Conservation (phyloP, 2,888 invertebrate species). For the Malacosoma neustria region DNA sequence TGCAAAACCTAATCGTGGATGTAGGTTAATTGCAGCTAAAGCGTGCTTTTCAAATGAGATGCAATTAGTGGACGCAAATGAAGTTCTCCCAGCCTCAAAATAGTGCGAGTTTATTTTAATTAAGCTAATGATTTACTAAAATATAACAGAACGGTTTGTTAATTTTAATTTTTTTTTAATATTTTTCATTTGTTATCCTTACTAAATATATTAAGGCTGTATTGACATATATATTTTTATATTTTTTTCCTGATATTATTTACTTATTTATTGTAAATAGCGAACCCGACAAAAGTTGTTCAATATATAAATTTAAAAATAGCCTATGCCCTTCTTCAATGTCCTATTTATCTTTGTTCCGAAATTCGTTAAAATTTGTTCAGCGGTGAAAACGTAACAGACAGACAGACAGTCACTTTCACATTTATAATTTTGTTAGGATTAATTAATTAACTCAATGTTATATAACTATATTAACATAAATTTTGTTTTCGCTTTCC, state of each 20-base stretch:
- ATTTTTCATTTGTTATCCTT: not conserved
- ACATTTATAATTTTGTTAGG: too few relatives aligned
- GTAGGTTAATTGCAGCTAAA: conserved; percentile 45
- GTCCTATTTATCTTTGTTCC: too few relatives aligned
- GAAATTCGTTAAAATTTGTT: too few relatives aligned
- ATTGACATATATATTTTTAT: not conserved
- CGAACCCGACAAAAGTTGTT: not conserved
- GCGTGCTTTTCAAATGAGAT: conserved; percentile 45
- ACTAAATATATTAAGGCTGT: not conserved
- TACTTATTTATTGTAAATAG: too few relatives aligned
- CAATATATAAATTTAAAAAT: not conserved
- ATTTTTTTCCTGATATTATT: too few relatives aligned
- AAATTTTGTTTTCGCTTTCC: too few relatives aligned
- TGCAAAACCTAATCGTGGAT: conserved; percentile 49
- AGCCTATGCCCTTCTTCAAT: too few relatives aligned
- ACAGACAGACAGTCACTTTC: too few relatives aligned
- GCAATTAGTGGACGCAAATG: conserved; percentile 43
- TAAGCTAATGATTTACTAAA: conserved; percentile 14
- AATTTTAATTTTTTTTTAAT: not conserved
- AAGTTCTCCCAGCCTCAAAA: conserved; percentile 28
- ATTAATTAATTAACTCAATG: too few relatives aligned
- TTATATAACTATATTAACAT: too few relatives aligned
- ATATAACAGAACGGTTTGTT: not conserved
- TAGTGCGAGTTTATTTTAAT: conserved; percentile 38
- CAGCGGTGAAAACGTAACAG: too few relatives aligned